Percentiles rank a stretch among this genome's conserved stretches.
phyloP scores from a whole-genome alignment of 2,113 vertebrate species.

The Lasiurus borealis region DNA sequence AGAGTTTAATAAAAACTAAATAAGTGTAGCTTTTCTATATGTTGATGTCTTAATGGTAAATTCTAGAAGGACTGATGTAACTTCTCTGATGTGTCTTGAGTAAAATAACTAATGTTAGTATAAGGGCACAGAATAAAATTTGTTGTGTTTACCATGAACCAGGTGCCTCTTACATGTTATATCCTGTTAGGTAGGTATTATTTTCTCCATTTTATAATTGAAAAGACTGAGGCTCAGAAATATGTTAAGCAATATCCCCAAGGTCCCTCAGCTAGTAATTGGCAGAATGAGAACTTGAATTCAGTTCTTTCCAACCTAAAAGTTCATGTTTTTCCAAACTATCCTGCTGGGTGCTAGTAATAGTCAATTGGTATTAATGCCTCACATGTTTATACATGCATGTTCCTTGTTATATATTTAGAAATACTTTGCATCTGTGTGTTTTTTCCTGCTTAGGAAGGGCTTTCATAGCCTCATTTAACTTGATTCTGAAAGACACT shows the following conservation, averaged over 20 bases:
- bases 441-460: neutral
- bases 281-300: neutral
- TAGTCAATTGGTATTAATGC: neutral
- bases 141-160: neutral
- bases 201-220: conserved; percentile 9
- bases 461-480: neutral
- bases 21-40: neutral
- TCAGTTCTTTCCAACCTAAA: neutral
- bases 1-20: neutral
- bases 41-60: neutral
- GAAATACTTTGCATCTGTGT: neutral
- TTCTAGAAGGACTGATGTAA: neutral
- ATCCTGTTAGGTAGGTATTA: neutral
- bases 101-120: neutral
- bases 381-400: neutral
- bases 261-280: neutral
- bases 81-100: neutral
- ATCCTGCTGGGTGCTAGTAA: neutral
- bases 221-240: neutral
- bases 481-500: neutral
- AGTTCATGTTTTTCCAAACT: neutral
- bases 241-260: neutral
- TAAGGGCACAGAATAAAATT: neutral
- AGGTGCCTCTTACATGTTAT: neutral
- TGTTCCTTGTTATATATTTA: conserved; percentile 21